Base-by-base conservation (phyloP, 2,797 vertebrate genomes). In the Clamator glandarius region DNA sequence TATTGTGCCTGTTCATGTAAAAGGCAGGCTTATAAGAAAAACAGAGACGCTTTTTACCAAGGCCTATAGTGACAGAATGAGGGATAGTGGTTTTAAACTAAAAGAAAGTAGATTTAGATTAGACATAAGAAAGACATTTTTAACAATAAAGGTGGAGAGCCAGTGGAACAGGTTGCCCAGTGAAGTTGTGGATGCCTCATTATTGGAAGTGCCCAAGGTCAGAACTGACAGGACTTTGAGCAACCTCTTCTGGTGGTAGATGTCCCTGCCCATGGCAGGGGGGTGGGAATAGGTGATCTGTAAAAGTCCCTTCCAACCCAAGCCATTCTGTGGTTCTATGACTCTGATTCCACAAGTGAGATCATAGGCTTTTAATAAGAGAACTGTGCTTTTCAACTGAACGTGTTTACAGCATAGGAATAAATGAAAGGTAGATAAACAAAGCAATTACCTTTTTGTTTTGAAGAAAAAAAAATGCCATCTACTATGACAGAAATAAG, bases 131-230 rank as follows among this genome's bases (percentile, higher is more conserved):
- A 64, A n/a, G 18, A 50, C 15, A 29, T 13, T 42, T 3, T 33
- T 41, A 9, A 9, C 6, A 4, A 0, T 44, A 51, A 36, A 23
- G 8, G 4, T 36, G 31, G 7, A 35, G 20, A 84, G 17, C 0
- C 25, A 14, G 33, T 25, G 51, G 41, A 6, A 44, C 24, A 57
- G 24, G 31, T 3, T 77, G 51, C 29, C 36, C 69, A 62, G 23
- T 4, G 28, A 31, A 23, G 39, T 1, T 54, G 46, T 46, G 24
- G 33, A 12, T 33, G 29, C 9, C 24, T 17, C 15, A 3, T 88
- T 54, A 3, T 5, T 67, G 29, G 19, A 28, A 76, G 20, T 17
- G 23, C 35, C 58, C 81, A 54, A 74, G 82, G 41, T 4, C 59
- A 54, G 51, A 23, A 1, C 69, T 36, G 48, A 35, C 5, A 12